A percentile compares a stretch with the other conserved stretches of the same genome.
Conservation (phyloP, 2,797 vertebrate species). For the Myripristis murdjan region DNA sequence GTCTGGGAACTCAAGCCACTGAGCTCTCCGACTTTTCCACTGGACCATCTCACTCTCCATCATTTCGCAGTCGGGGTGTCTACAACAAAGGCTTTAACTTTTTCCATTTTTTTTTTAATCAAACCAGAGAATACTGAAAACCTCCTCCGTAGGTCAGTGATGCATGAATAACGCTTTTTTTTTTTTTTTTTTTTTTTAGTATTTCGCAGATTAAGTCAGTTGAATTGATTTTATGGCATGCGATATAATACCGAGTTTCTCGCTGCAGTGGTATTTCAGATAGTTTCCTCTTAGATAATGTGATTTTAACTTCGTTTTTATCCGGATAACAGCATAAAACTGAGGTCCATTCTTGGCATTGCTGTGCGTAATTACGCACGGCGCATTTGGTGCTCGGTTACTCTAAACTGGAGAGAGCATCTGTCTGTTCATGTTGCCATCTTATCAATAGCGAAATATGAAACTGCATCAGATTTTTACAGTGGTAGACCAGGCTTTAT, state of each 20-base stretch:
- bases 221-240: not conserved
- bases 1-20: slow-evolving; percentile 75
- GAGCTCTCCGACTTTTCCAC: slow-evolving; percentile 54
- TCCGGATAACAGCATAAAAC: not conserved
- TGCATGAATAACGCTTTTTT: no score
- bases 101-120: slow-evolving; percentile 17
- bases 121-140: slow-evolving; percentile 17
- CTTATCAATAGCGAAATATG: not conserved
- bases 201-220: not conserved
- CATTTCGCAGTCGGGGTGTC: slow-evolving; percentile 55
- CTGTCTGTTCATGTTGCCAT: not conserved
- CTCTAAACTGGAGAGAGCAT: not conserved
- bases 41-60: slow-evolving; percentile 57
- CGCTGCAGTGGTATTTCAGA: not conserved
- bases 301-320: not conserved
- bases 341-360: not conserved
- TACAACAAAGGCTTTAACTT: slow-evolving; percentile 54
- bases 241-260: not conserved
- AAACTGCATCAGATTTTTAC: not conserved
- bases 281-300: not conserved
- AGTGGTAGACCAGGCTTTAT: not conserved
- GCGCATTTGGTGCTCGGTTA: slow-evolving; percentile 1
- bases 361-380: slow-evolving; percentile 69
- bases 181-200: slow-evolving; percentile 1
- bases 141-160: slow-evolving; percentile 64